Conservation (phyloP, 92 coral and sea anemone species). For the Phenganax marumi region DNA sequence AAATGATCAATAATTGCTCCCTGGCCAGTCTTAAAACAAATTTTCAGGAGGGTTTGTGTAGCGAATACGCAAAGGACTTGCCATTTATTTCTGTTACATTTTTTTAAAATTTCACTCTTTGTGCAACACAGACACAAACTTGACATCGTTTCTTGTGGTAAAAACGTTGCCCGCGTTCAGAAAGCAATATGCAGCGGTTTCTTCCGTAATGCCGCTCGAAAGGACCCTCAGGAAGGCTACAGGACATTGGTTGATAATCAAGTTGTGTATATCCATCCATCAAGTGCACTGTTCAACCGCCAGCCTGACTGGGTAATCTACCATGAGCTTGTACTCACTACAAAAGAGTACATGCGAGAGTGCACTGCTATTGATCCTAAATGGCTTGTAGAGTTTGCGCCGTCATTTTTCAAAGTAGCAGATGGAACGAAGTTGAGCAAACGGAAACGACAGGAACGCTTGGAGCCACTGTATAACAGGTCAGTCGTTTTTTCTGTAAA, state of each 20-base stretch:
- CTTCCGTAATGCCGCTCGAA: conserved; percentile 96
- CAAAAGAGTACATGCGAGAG: conserved; percentile 98
- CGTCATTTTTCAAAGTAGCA: conserved; percentile 87
- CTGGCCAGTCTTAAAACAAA: too few relatives aligned
- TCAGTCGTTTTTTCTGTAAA: conserved; percentile 30
- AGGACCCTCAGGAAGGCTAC: conserved; percentile 99
- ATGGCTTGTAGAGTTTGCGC: conserved; percentile 98
- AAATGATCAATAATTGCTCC: not conserved
- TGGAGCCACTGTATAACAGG: conserved; percentile 98
- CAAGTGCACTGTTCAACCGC: conserved; percentile 94
- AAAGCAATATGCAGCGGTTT: conserved; percentile 97
- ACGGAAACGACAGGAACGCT: conserved; percentile 90
- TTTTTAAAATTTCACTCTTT: not conserved
- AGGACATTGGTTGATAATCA: conserved; percentile 94
- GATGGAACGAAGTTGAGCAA: conserved; percentile 95
- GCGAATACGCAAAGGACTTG: not conserved
- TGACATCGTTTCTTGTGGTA: conserved; percentile 98
- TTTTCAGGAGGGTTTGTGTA: not conserved
- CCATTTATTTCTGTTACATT: not conserved
- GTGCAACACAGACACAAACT: conserved; percentile 77
- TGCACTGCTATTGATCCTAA: conserved; percentile 90
- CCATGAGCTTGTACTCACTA: conserved; percentile 90
- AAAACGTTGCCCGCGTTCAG: conserved; percentile 85
- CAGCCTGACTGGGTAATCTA: conserved; percentile 99
- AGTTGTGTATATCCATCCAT: conserved; percentile 94